Base-by-base conservation (phyloP, 2,888 invertebrate species). In the Meteorus colon region DNA sequence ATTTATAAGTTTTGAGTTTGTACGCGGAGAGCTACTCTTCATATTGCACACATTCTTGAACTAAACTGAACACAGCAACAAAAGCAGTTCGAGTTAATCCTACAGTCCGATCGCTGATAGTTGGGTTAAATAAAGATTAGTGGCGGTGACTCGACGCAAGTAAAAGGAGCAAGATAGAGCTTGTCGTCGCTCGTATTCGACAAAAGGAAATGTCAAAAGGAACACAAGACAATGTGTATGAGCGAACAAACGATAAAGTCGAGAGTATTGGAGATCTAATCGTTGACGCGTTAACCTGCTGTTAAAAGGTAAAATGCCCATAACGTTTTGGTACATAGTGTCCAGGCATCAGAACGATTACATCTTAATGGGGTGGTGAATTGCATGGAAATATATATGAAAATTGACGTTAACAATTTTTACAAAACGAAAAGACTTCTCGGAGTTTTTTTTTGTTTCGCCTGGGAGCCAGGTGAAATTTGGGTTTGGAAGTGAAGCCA, bases 101-200 rank as follows among this genome's bases (percentile, higher is more conserved):
- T 79, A 76, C 76, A 78, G 77, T 78, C 78, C 81, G 86, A 87
- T 87, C 83, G 78, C 76, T 81, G 86, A 86, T 87, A 85, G 83
- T 84, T 78, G 81, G 85, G 83, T 86, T 87, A 86, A 87, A 87
- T 84, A 81, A 85, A 87, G 87, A 87, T 87, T 87, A 87, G 81
- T 80, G 45, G 78, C 77, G 81, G 74, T 87, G 87, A 87, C 86
- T 86, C 79, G 84, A 74, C 86, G 78, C 76, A 81, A 80, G 78
- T 73, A 51, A 5, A 12, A 16, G 16, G 8, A 55, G 55, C n/a
- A 19, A 10, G 55, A 55, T 19, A 55, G 19, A 51, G 59, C 45
- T 73, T 63, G 68, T 73, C 68, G 62, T 69, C 62, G 27, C 34
- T 60, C 41, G 34, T 27, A 65, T 41, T 65, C 19, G 45, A 41